phyloP scores from a whole-genome alignment of 2,113 vertebrate genomes.

The Brachirus orientalis region DNA sequence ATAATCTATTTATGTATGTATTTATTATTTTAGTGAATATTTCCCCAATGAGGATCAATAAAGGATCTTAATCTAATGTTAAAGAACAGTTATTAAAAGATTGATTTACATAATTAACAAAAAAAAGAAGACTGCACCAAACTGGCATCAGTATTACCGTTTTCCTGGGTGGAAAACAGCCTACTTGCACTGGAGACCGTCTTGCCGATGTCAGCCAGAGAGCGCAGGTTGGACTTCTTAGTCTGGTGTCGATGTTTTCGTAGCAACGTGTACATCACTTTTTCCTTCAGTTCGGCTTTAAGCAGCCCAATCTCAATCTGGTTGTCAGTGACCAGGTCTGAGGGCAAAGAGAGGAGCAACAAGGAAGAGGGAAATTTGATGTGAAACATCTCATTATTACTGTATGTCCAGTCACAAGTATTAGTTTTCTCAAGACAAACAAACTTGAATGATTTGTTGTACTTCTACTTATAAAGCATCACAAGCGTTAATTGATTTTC shows the following conservation, averaged over 20 bases:
- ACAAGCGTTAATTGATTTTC: too few species aligned
- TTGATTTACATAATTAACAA: not conserved
- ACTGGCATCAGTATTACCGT: constrained; percentile 91
- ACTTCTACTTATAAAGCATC: too few species aligned
- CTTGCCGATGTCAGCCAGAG: constrained; percentile 96
- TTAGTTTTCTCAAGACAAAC: too few species aligned
- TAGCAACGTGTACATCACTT: constrained; percentile 95
- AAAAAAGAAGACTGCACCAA: constrained; percentile 81
- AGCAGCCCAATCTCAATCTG: constrained; percentile 94
- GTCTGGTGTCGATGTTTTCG: constrained; percentile 97
- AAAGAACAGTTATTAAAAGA: too few species aligned
- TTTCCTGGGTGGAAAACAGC: constrained; percentile 97
- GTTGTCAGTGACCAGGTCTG: constrained; percentile 95
- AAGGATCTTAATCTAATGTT: too few species aligned
- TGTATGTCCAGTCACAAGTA: too few species aligned
- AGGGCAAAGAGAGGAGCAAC: not conserved
- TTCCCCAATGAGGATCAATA: too few species aligned
- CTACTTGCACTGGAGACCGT: constrained; percentile 99
- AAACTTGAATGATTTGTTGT: too few species aligned
- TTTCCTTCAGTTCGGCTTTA: constrained; percentile 93
- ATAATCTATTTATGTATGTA: too few species aligned
- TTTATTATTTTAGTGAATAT: not conserved
- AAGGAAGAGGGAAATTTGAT: not conserved
- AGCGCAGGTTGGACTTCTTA: constrained; percentile 98
- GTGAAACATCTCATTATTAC: too few species aligned